These are phyloP conservation scores for Dicranocentrus wangi DNA, from an alignment of 2,888 invertebrate species.

Conservation along the genomic window DNA sequence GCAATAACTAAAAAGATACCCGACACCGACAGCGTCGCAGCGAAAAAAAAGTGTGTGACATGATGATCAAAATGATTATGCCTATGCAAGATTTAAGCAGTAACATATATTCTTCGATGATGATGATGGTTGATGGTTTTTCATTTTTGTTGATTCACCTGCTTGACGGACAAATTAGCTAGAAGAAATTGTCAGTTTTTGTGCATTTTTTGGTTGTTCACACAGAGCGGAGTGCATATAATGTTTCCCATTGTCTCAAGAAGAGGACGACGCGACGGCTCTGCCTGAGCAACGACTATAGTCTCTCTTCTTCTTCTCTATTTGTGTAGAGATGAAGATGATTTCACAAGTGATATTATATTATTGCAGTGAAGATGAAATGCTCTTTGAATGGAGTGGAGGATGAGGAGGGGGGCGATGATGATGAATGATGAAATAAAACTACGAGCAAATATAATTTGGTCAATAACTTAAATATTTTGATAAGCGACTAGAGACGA, in stretches of 20 bases:
- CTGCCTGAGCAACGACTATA: not conserved
- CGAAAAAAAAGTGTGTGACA: constrained; percentile 12
- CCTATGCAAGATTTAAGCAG: not conserved
- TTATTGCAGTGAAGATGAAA: not conserved
- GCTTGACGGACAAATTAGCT: constrained; percentile 31
- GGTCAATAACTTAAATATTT: constrained; percentile 11
- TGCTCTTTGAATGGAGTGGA: not conserved
- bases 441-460: not conserved
- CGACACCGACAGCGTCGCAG: constrained; percentile 24
- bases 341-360: not conserved
- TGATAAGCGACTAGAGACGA: not conserved
- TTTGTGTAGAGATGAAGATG: not conserved
- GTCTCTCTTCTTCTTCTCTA: not conserved
- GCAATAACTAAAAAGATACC: constrained; percentile 14
- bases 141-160: constrained; percentile 17
- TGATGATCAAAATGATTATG: not conserved
- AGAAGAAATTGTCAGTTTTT: constrained; percentile 26
- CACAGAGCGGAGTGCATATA: not conserved
- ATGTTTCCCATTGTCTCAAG: constrained; percentile 28
- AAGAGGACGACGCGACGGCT: not conserved
- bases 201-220: not conserved
- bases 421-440: not conserved
- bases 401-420: not conserved
- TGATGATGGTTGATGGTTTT: not conserved
- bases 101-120: not conserved